phyloP scores from a whole-genome alignment of 1,140 invertebrate genomes.

The Ips typographus region DNA sequence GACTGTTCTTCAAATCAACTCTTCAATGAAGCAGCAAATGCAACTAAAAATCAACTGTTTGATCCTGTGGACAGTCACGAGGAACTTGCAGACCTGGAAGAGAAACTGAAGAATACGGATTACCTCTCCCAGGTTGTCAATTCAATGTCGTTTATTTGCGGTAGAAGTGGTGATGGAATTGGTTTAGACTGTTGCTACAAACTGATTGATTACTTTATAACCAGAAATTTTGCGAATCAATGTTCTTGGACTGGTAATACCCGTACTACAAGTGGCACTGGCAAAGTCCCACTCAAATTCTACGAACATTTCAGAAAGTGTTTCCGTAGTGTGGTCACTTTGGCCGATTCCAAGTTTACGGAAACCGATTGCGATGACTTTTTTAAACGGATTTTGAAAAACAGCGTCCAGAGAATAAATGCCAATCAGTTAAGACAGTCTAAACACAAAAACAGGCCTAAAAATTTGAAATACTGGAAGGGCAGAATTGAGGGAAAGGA shows the following conservation, averaged over 20 bases:
- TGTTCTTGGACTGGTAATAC: conserved; percentile 22
- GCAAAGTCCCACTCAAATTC: conserved; percentile 16
- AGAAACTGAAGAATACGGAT: conserved; percentile 16
- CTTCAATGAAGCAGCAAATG: not conserved
- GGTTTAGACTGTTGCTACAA: conserved; percentile 16
- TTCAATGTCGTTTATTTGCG: conserved; percentile 14
- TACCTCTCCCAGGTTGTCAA: conserved; percentile 10
- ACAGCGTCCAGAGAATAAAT: conserved; percentile 3
- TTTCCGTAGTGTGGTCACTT: conserved; percentile 6
- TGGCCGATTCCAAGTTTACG: conserved; percentile 12
- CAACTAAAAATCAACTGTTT: not conserved
- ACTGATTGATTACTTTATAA: conserved; percentile 20
- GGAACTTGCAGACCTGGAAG: conserved; percentile 4
- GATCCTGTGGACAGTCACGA: conserved; percentile 13
- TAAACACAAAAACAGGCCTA: conserved; percentile 9
- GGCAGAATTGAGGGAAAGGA: not conserved
- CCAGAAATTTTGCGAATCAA: conserved; percentile 11
- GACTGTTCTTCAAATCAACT: not conserved
- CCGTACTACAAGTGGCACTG: not conserved
- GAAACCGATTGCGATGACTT: conserved; percentile 17
- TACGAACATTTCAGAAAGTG: conserved; percentile 17
- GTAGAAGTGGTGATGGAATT: conserved; percentile 3
- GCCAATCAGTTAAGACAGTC: not conserved
- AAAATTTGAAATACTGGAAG: conserved; percentile 17
- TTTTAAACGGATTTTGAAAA: conserved; percentile 15